Evolutionary conservation across 2,888 invertebrate species (phyloP).

Genomic region (Torymus aiolomorphi): DNA sequence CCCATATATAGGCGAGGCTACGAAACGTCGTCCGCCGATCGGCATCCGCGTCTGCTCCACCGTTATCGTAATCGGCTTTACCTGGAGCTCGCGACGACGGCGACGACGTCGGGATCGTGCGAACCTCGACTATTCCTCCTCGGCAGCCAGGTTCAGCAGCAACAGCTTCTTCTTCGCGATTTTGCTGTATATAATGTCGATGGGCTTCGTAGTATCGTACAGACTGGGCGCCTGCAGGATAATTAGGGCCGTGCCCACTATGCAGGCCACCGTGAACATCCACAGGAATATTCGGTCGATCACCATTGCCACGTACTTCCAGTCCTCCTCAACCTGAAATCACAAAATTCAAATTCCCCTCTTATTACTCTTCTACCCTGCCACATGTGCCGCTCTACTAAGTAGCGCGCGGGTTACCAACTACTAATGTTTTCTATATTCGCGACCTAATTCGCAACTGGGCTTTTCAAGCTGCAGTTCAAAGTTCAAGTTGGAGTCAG

Average conservation of each 20-base stretch:
- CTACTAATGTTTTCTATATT: too few relatives aligned
- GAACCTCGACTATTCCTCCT: conserved; percentile 76
- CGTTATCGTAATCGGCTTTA: not conserved
- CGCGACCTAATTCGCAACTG: too few relatives aligned
- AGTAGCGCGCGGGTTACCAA: too few relatives aligned
- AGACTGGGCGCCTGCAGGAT: conserved; percentile 94
- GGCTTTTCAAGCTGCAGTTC: too few relatives aligned
- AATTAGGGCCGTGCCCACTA: conserved; percentile 91
- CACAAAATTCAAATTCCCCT: conserved; percentile 23
- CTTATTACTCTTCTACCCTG: too few relatives aligned
- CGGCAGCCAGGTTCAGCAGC: conserved; percentile 90
- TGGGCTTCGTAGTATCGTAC: conserved; percentile 92
- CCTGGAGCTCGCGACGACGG: not conserved
- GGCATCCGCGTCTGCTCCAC: too few relatives aligned
- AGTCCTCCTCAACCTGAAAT: conserved; percentile 93
- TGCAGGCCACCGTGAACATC: conserved; percentile 95
- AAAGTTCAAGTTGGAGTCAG: too few relatives aligned
- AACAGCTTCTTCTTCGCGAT: conserved; percentile 93
- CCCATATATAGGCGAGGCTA: too few relatives aligned
- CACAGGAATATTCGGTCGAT: conserved; percentile 96
- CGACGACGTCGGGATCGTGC: not conserved
- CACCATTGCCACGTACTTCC: conserved; percentile 98
- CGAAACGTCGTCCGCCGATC: too few relatives aligned
- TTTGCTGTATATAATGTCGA: conserved; percentile 93
- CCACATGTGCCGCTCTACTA: too few relatives aligned